Evolutionary conservation across 2,113 vertebrate genomes (phyloP).

Genomic region (Xenopus laevis): DNA sequence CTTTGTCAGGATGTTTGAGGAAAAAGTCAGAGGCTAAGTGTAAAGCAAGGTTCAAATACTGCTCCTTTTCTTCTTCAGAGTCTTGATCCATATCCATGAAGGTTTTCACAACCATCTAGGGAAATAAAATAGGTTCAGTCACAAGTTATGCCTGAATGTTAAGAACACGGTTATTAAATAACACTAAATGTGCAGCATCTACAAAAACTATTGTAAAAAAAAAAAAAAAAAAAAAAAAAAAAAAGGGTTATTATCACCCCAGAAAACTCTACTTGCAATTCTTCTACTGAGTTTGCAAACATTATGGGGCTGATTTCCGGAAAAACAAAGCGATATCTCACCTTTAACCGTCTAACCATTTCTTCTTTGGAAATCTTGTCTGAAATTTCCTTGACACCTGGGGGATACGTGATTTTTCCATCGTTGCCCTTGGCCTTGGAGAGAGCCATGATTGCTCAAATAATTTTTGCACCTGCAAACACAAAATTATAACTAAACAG

Average conservation of each 20-base stretch:
- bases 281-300: too few relatives aligned
- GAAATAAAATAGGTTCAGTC: slow-evolving; percentile 16
- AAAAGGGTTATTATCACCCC: neutral
- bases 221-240: neutral
- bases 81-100: slow-evolving; percentile 99
- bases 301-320: too few relatives aligned
- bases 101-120: slow-evolving; percentile 97
- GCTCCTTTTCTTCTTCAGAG: slow-evolving; percentile 97
- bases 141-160: too few relatives aligned
- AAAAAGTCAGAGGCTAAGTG: slow-evolving; percentile 98
- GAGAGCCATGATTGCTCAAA: slow-evolving; percentile 91
- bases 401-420: slow-evolving; percentile 98
- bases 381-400: slow-evolving; percentile 98
- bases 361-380: slow-evolving; percentile 99
- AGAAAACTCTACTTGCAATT: too few relatives aligned
- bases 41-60: slow-evolving; percentile 92
- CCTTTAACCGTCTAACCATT: slow-evolving; percentile 97
- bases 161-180: neutral
- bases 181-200: neutral
- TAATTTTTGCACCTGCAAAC: slow-evolving; percentile 62
- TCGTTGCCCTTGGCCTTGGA: slow-evolving; percentile 95
- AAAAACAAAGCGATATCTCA: slow-evolving; percentile 52
- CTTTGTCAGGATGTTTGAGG: slow-evolving; percentile 97
- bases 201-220: neutral
- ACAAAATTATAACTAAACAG: neutral